Conservation (phyloP, 2,797 vertebrate genomes). For the Botia almorhae region DNA sequence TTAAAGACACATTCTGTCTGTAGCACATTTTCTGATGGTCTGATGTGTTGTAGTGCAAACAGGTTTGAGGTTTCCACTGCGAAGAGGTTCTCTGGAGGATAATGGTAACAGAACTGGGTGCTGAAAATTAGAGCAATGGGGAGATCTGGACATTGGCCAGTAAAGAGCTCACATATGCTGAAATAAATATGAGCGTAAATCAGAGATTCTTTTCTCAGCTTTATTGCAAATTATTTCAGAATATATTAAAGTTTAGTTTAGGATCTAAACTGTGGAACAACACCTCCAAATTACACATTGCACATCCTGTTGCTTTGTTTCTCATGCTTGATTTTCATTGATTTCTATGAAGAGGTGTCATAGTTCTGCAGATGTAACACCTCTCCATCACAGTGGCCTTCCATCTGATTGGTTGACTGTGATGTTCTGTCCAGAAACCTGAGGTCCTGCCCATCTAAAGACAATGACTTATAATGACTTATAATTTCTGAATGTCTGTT, state of each 20-base stretch:
- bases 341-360: background rate
- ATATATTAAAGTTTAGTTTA: background rate
- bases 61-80: too few relatives aligned
- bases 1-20: too few relatives aligned
- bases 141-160: slow-evolving; percentile 28
- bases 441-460: slow-evolving; percentile 15
- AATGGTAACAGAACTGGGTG: too few relatives aligned
- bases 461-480: background rate
- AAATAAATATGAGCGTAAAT: slow-evolving; percentile 51
- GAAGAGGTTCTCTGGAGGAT: too few relatives aligned
- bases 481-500: background rate
- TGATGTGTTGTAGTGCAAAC: too few relatives aligned
- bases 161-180: slow-evolving; percentile 14
- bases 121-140: background rate
- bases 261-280: background rate
- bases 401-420: background rate
- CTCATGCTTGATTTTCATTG: background rate
- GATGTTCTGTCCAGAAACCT: background rate
- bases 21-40: too few relatives aligned
- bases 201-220: background rate
- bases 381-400: background rate
- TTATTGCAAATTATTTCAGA: background rate
- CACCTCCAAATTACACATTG: background rate
- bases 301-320: background rate
- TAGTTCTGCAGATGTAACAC: background rate